Conservation (phyloP, 2,113 vertebrate species). For the Lepus timidus region DNA sequence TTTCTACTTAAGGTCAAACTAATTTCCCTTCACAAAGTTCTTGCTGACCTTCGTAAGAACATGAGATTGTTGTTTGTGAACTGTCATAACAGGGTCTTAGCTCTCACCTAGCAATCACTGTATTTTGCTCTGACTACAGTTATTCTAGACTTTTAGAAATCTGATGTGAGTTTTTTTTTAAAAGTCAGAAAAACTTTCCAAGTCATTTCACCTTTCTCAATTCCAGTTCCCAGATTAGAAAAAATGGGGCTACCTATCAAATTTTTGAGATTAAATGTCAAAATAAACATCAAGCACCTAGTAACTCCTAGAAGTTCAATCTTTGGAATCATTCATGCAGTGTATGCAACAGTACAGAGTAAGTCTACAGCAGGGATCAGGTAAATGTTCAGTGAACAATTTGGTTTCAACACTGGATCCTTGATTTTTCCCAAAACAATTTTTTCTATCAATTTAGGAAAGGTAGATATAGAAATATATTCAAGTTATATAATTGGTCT, state of each 20-base stretch:
- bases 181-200: not conserved
- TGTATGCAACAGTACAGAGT: not conserved
- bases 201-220: not conserved
- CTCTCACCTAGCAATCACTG: not conserved
- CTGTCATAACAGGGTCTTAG: not conserved
- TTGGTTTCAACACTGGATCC: not conserved
- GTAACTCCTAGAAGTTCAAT: not conserved
- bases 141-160: constrained; percentile 49
- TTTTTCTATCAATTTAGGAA: constrained; percentile 27
- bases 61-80: not conserved
- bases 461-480: not conserved
- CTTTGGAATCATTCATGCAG: not conserved
- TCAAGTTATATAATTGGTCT: not conserved
- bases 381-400: not conserved
- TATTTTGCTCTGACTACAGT: not conserved
- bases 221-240: not conserved
- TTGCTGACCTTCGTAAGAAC: not conserved
- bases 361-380: not conserved
- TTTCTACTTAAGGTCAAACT: constrained; percentile 45
- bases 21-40: constrained; percentile 35
- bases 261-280: constrained; percentile 14
- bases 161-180: too few species aligned
- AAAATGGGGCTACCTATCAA: not conserved
- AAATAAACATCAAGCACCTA: constrained; percentile 31
- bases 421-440: not conserved